A percentile compares a stretch with the other conserved stretches of the same genome.
phyloP scores from a whole-genome alignment of 1,140 invertebrate species.

The Sminthurides bifidus region DNA sequence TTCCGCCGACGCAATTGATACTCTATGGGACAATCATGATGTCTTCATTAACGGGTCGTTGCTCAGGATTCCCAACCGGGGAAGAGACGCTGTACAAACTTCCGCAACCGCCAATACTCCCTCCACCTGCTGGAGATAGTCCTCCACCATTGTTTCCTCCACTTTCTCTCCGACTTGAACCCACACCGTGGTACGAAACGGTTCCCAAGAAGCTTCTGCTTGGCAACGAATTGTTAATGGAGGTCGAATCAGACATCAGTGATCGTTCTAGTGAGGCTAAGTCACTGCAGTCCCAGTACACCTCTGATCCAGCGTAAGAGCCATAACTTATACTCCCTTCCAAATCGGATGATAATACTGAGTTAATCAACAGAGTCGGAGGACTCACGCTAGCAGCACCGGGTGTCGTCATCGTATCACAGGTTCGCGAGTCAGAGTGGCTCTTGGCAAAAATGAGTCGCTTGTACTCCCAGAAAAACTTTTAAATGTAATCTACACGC shows the following conservation, averaged over 20 bases:
- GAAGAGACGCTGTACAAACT: not conserved
- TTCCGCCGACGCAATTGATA: conserved; percentile 16
- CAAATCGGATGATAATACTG: conserved; percentile 10
- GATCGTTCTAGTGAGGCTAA: conserved; percentile 13
- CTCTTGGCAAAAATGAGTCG: too few species aligned
- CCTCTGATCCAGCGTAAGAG: conserved; percentile 7
- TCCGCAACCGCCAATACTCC: not conserved
- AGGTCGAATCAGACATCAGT: conserved; percentile 9
- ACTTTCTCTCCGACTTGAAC: not conserved
- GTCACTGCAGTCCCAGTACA: conserved; percentile 24
- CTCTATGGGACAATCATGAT: not conserved
- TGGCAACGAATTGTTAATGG: conserved; percentile 7
- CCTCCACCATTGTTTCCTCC: not conserved
- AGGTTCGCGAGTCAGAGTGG: too few species aligned
- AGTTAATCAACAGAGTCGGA: conserved; percentile 9
- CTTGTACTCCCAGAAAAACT: too few species aligned
- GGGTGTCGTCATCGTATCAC: too few species aligned
- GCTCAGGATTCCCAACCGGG: not conserved
- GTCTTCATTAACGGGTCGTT: not conserved
- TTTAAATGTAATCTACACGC: too few species aligned
- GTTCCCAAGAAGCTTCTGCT: not conserved
- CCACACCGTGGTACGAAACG: not conserved
- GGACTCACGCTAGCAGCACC: conserved; percentile 16
- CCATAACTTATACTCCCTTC: conserved; percentile 2
- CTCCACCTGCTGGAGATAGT: too few species aligned